Evolutionary conservation across 2,113 vertebrate species (phyloP), one percentile per base, ranked within the genome.

Genomic region (Scartelaos histophorus): DNA sequence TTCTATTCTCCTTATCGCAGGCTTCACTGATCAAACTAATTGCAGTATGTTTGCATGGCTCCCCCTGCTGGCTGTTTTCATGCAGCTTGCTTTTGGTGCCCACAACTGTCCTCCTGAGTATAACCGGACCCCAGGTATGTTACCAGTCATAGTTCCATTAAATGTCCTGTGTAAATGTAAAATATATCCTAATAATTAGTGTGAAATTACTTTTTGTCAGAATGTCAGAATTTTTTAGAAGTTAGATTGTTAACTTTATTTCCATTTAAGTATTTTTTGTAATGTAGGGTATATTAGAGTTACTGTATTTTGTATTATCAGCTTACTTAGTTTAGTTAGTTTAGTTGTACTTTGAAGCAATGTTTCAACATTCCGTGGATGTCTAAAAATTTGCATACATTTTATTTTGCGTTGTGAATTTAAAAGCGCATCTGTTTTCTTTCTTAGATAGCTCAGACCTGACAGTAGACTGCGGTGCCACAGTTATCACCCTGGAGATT

Each of bases 391-490:
- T 29, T 29, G 29, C 29, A 29, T 29, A 29, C 2, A 29, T 29
- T 51, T 5, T 7, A 51, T 51, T 51, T 17, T 51, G 16, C 19
- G 7, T 51, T 19, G 17, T 51, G 16, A 5, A 51, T 51, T 51
- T 19, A 19, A 51, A 19, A 16, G 4, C 17, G 5, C 47, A 54
- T 1, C n/a, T 10, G 4, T 66, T 34, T 13, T 71, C 7, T 74
- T 21, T 38, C 3, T 1, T 13, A 95, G 94, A 84, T 25, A 93
- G 92, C 76, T 82, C 78, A 1, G 94, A 95, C 70, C 58, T 95
- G 70, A 54, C 7, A 0, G 89, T 94, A 7, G 71, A 82, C 25
- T 95, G 94, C 67, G 93, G 93, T 13, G n/a, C 84, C 47, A 86
- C 6, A 0, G 7, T 69, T 0, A 95, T 95, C 65, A 83, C 67